Evolutionary conservation across 2,113 vertebrate species (phyloP).

Genomic region (Tyto alba): DNA sequence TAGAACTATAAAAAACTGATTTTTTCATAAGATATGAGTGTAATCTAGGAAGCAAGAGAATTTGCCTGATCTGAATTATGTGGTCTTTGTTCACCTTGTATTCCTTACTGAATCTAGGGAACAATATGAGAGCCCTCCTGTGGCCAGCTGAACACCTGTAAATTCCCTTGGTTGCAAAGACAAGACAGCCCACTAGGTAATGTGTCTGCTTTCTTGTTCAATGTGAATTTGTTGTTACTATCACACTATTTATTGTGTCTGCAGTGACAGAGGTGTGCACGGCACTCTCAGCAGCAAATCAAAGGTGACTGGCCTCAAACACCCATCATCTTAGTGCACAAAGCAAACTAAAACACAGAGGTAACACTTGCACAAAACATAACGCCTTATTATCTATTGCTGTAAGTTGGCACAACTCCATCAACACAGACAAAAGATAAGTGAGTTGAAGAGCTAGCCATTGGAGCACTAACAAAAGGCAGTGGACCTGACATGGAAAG

Average conservation of each 20-base stretch:
- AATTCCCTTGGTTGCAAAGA: background rate
- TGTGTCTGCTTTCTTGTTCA: background rate
- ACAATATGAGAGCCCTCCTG: background rate
- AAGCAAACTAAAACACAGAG: background rate
- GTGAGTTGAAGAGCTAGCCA: background rate
- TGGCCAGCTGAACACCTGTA: constrained; percentile 19
- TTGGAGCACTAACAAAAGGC: background rate
- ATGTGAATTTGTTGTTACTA: background rate
- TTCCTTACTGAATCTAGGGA: background rate
- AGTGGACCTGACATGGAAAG: background rate
- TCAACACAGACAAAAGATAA: background rate
- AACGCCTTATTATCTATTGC: background rate
- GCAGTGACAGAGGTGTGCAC: background rate
- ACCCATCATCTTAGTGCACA: background rate
- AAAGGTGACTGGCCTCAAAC: background rate
- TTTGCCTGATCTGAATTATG: background rate
- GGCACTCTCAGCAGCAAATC: background rate
- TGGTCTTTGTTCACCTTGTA: background rate
- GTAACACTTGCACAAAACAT: background rate
- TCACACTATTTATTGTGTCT: background rate
- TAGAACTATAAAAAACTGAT: background rate
- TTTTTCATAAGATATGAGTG: background rate
- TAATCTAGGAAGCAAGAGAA: background rate
- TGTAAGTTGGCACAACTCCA: background rate
- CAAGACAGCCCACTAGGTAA: background rate